Conservation (phyloP, 2,113 vertebrate species). For the Leptosomus discolor region DNA sequence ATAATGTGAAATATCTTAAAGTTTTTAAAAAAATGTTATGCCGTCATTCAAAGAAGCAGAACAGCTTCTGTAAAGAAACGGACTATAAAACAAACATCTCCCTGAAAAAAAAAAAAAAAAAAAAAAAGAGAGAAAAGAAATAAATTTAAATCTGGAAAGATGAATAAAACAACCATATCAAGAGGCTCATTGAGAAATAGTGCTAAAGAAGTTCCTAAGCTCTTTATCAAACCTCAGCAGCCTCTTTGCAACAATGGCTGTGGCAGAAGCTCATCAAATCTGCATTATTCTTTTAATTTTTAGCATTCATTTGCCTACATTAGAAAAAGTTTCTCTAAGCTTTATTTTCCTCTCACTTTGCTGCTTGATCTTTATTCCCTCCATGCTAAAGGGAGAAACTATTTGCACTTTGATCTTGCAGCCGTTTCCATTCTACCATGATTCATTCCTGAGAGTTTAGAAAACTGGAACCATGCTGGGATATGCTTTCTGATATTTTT, state of each 20-base stretch:
- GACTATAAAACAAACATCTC: neutral
- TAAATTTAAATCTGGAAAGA: neutral
- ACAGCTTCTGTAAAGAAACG: neutral
- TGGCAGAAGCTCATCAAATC: conserved; percentile 18
- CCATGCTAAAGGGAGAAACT: neutral
- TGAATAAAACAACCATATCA: neutral
- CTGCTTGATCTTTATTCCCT: neutral
- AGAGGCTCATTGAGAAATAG: neutral
- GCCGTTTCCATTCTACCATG: neutral
- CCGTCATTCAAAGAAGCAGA: neutral
- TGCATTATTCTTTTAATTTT: conserved; percentile 32
- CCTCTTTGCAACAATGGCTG: conserved; percentile 1
- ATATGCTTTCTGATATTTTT: neutral
- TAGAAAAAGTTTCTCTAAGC: neutral
- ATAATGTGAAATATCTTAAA: neutral
- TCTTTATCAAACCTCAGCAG: conserved; percentile 40
- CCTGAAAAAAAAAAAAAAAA: neutral
- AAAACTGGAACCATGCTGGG: neutral
- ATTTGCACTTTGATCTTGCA: neutral
- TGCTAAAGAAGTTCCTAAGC: conserved; percentile 6
- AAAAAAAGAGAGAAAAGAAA: neutral
- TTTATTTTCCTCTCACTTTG: neutral
- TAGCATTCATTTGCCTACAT: neutral
- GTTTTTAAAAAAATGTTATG: neutral
- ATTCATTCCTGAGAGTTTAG: neutral